These are phyloP conservation scores for Rutpela maculata DNA, from an alignment of 2,888 invertebrate species.

Conservation along the genomic window DNA sequence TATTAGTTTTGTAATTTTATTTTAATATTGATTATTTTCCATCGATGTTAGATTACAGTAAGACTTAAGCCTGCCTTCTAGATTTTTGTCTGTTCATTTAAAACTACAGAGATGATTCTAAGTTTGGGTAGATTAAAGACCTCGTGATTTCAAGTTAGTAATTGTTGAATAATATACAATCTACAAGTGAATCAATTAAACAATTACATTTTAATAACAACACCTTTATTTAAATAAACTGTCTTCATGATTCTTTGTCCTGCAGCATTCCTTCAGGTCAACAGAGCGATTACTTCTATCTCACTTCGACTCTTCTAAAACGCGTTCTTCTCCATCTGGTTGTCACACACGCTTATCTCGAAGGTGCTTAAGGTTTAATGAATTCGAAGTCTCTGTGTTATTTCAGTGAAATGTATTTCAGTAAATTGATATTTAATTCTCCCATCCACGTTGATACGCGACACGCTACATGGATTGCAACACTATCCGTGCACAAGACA, in stretches of 20 bases:
- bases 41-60: too few species aligned
- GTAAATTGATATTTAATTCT: conserved; percentile 70
- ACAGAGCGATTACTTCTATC: conserved; percentile 63
- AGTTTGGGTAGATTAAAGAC: neutral
- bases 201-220: conserved; percentile 40
- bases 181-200: neutral
- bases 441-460: conserved; percentile 60
- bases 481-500: conserved; percentile 11
- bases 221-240: conserved; percentile 51
- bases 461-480: conserved; percentile 58
- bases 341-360: conserved; percentile 67
- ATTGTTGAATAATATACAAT: neutral
- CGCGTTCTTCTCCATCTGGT: conserved; percentile 59
- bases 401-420: conserved; percentile 67
- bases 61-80: too few species aligned
- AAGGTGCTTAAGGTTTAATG: conserved; percentile 68
- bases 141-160: neutral
- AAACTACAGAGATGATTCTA: too few species aligned
- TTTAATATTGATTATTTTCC: too few species aligned
- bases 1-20: too few species aligned
- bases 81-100: too few species aligned
- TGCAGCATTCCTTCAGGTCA: conserved; percentile 69
- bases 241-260: conserved; percentile 60
- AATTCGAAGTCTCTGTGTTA: conserved; percentile 67
- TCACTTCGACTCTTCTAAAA: conserved; percentile 55